Evolutionary conservation across 2,888 invertebrate genomes (phyloP).

Genomic region (Conomelus anceps): DNA sequence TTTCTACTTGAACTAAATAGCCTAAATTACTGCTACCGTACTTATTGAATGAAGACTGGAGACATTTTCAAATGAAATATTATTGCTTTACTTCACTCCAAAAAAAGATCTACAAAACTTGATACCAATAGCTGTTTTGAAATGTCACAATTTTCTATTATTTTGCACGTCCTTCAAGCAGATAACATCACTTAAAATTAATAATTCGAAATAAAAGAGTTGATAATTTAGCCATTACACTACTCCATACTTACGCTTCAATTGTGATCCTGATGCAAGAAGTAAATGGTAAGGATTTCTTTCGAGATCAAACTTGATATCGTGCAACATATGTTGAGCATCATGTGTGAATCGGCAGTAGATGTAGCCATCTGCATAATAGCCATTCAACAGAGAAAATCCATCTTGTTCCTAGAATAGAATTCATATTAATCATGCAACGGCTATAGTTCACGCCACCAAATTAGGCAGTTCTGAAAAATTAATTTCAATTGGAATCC

Average conservation of each 20-base stretch:
- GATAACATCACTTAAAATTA: slow-evolving; percentile 1
- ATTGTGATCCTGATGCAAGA: slow-evolving; percentile 56
- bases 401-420: slow-evolving; percentile 53
- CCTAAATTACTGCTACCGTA: no score
- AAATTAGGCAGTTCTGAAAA: no score
- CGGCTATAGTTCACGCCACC: no score
- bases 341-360: slow-evolving; percentile 70
- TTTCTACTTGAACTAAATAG: no score
- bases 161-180: no score
- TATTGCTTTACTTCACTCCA: no score
- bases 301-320: slow-evolving; percentile 60
- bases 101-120: no score
- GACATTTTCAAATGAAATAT: no score
- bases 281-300: slow-evolving; percentile 63
- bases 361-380: slow-evolving; percentile 59
- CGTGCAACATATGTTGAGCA: slow-evolving; percentile 54
- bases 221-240: background rate
- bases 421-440: background rate
- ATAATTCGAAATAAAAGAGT: background rate
- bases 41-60: no score
- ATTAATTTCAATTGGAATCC: no score
- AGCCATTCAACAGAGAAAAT: slow-evolving; percentile 55
- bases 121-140: no score
- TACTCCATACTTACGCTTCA: slow-evolving; percentile 29
- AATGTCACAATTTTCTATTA: no score